phyloP scores from a whole-genome alignment of 2,113 vertebrate species.

The Corapipo altera region DNA sequence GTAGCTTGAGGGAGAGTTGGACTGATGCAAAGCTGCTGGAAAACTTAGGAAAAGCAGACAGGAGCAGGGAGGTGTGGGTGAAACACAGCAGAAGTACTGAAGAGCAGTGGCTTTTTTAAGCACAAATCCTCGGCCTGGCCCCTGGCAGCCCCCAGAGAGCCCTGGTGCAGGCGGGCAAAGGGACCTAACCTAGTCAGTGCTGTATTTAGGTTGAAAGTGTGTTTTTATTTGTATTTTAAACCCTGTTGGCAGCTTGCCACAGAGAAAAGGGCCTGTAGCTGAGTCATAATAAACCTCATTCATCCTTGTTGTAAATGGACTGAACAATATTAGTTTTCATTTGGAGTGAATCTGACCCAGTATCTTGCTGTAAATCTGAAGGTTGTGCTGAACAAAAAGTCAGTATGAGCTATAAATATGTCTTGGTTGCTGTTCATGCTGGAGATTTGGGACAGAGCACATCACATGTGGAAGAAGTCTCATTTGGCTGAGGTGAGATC shows the following conservation, averaged over 20 bases:
- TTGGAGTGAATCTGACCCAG: neutral
- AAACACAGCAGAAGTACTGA: neutral
- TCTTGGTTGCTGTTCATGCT: neutral
- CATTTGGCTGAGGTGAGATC: neutral
- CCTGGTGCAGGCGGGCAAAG: neutral
- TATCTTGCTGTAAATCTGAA: slow-evolving; percentile 11
- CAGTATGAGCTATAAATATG: slow-evolving; percentile 47
- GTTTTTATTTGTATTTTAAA: slow-evolving; percentile 4
- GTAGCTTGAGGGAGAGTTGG: neutral
- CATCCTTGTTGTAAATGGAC: neutral
- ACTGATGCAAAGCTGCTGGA: neutral
- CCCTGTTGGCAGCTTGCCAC: neutral
- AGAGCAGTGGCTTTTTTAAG: neutral
- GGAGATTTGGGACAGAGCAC: slow-evolving; percentile 5
- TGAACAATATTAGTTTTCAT: neutral
- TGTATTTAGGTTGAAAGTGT: neutral
- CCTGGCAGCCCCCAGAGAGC: neutral
- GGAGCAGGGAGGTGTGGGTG: neutral
- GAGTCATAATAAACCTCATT: slow-evolving; percentile 31
- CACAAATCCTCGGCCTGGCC: neutral
- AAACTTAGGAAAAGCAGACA: neutral
- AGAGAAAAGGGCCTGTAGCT: neutral
- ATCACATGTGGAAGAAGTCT: neutral
- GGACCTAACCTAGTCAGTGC: neutral
- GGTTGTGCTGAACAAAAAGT: slow-evolving; percentile 8